Conservation (phyloP, 2,888 invertebrate genomes). For the Callyntrura guangdongensis region DNA sequence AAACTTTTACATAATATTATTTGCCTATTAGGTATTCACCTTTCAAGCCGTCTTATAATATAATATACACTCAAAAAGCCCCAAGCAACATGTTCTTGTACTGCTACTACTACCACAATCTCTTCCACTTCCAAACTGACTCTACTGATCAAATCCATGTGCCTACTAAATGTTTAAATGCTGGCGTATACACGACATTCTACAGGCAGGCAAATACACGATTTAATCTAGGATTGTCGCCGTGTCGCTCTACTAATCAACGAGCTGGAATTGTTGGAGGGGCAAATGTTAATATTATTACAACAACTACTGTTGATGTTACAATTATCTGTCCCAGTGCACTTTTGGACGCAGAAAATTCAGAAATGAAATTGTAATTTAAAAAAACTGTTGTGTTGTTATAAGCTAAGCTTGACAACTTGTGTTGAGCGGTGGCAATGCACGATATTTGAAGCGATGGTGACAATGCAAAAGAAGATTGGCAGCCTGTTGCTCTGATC, state of each 20-base stretch:
- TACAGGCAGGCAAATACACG: neutral
- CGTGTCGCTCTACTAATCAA: neutral
- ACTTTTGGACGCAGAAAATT: too few species aligned
- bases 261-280: slow-evolving; percentile 6
- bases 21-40: neutral
- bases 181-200: neutral
- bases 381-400: too few species aligned
- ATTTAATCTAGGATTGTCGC: slow-evolving; percentile 10
- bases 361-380: too few species aligned
- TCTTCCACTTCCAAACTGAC: neutral
- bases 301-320: too few species aligned
- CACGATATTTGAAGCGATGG: neutral
- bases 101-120: neutral
- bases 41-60: too few species aligned
- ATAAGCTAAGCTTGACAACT: neutral
- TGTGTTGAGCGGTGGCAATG: neutral
- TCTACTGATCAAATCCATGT: neutral
- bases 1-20: neutral
- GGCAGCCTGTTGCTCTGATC: slow-evolving; percentile 70
- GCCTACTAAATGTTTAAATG: too few species aligned
- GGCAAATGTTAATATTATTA: neutral
- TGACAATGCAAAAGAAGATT: slow-evolving; percentile 18
- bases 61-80: slow-evolving; percentile 63
- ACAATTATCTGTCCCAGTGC: too few species aligned
- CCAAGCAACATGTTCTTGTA: slow-evolving; percentile 60